These are phyloP conservation scores for Coptotermes formosanus DNA, from an alignment of 1,140 invertebrate genomes.

Conservation along the genomic window DNA sequence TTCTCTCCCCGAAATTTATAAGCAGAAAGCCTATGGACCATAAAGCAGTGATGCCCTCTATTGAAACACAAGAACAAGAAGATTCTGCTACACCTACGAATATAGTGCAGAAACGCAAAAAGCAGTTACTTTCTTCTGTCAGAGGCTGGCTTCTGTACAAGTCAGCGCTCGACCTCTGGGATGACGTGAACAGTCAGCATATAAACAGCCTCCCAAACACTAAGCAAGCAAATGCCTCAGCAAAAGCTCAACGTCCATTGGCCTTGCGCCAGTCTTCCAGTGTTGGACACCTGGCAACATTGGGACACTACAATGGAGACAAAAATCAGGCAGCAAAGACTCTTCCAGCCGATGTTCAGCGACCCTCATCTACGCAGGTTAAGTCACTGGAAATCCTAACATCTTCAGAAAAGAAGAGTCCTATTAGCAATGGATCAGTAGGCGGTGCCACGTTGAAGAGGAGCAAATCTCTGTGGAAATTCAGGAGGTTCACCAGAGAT, in stretches of 20 bases:
- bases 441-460: slow-evolving; percentile 60
- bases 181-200: slow-evolving; percentile 43
- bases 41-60: background rate
- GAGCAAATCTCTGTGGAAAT: slow-evolving; percentile 80
- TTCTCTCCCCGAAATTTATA: background rate
- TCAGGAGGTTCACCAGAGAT: slow-evolving; percentile 62
- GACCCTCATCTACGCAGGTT: background rate
- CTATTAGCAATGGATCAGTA: slow-evolving; percentile 48
- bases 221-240: slow-evolving; percentile 19
- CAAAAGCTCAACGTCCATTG: slow-evolving; percentile 20
- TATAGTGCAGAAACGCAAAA: slow-evolving; percentile 23
- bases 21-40: slow-evolving; percentile 5
- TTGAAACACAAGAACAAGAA: background rate
- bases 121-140: slow-evolving; percentile 45
- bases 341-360: background rate
- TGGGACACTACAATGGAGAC: slow-evolving; percentile 34
- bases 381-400: background rate
- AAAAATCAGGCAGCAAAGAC: slow-evolving; percentile 33
- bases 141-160: slow-evolving; percentile 54
- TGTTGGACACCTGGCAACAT: slow-evolving; percentile 39
- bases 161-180: slow-evolving; percentile 52
- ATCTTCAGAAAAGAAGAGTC: slow-evolving; percentile 39
- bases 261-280: slow-evolving; percentile 43
- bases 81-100: background rate
- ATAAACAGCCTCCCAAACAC: background rate